These are phyloP conservation scores for Luscinia megarhynchos DNA, from an alignment of 2,797 vertebrate genomes.

Conservation along the genomic window DNA sequence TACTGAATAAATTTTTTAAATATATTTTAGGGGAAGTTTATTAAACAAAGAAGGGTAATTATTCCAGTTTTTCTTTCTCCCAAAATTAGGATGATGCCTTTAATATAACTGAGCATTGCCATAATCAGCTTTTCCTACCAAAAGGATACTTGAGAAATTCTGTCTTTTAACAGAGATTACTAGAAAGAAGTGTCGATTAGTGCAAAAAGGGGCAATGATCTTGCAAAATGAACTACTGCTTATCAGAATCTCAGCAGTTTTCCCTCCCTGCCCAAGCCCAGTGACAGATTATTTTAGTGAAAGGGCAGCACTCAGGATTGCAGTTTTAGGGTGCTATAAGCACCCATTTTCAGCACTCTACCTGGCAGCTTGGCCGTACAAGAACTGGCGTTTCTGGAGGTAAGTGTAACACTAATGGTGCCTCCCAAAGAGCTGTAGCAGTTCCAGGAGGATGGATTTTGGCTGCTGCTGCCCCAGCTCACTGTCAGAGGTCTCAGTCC, in stretches of 20 bases:
- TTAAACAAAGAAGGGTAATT: background rate
- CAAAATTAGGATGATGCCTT: background rate
- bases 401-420: accelerated
- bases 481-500: background rate
- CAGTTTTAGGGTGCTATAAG: background rate
- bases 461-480: background rate
- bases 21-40: background rate
- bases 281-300: background rate
- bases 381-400: accelerated
- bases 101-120: background rate
- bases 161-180: background rate
- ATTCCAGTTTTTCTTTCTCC: background rate
- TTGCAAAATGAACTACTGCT: background rate
- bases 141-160: background rate
- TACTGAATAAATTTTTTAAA: background rate
- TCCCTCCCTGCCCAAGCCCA: background rate
- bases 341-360: background rate
- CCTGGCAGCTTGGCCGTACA: background rate
- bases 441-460: background rate
- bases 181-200: background rate
- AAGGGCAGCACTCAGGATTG: background rate
- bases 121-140: background rate
- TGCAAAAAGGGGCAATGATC: background rate
- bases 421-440: background rate
- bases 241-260: background rate